Base-by-base conservation (phyloP, 2,113 vertebrate species). In the Gasterosteus aculeatus region DNA sequence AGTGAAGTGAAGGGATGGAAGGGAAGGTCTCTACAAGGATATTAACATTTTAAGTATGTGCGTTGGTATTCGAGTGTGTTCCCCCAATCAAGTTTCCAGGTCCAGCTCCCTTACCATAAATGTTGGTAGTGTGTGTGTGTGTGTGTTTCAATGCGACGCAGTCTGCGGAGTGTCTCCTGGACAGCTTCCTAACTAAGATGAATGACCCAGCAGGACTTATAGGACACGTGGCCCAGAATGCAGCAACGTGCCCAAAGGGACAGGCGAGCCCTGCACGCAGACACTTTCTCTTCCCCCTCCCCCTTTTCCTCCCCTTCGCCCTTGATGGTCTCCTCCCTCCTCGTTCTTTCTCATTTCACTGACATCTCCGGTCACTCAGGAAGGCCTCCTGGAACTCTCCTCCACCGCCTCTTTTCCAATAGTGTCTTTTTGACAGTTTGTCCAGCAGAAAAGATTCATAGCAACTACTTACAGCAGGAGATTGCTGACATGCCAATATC, bases 161-260 rank as follows among this genome's bases (percentile, higher is more conserved):
- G 75, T 57, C 81, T 11, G 1, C 66, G n/a, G 82, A 81, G 83
- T 83, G 80, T 19, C 0, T n/a, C 31, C 46, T 56, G 81, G 87
- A 92, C 84, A 88, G 87, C 86, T 89, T 78, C 65, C 89, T 89
- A 92, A 92, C 85, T 81, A 87, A 89, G 89, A 92, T 54, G 83
- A 92, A 92, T 90, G 84, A 75, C 89, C 72, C 61, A 38, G 68
- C 63, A 65, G 75, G 65, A 77, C 79, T 60, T 33, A 7, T 22
- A 83, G 75, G 87, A 88, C 72, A 70, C 33, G 57, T 63, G 82
- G 70, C 85, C 88, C 85, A 89, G 81, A 90, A 86, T 83, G 80
- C 56, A 63, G 61, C 68, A 12, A 31, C 18, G 33, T 82, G 38
- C 82, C 87, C 62, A 60, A 3, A 80, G 76, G 83, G 86, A 84